These are phyloP conservation scores for Dilophus febrilis DNA, from an alignment of 2,888 invertebrate genomes.

Conservation along the genomic window DNA sequence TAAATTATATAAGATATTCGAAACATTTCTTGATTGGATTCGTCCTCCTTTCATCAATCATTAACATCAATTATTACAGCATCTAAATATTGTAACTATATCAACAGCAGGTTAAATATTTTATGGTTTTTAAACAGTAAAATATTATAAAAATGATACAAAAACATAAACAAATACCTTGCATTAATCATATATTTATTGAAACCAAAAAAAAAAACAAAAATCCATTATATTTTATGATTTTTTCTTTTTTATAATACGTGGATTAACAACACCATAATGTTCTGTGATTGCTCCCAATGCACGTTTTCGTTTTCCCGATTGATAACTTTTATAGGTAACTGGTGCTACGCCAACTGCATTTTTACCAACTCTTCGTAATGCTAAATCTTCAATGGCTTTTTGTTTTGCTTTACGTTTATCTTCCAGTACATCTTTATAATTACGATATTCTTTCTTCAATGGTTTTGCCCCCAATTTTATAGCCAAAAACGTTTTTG, in stretches of 20 bases:
- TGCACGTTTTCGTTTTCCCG: slow-evolving; percentile 32
- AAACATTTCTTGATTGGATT: no score
- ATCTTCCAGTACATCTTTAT: slow-evolving; percentile 49
- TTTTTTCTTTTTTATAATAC: slow-evolving; percentile 15
- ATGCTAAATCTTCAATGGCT: slow-evolving; percentile 32
- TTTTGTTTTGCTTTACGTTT: slow-evolving; percentile 37
- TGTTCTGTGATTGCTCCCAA: slow-evolving; percentile 29
- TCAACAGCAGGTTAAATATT: no score
- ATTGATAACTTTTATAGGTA: slow-evolving; percentile 18
- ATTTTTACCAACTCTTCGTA: slow-evolving; percentile 39
- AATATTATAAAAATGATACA: no score
- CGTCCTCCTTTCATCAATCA: no score
- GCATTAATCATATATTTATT: no score
- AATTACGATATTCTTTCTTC: slow-evolving; percentile 49
- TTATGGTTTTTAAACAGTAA: no score
- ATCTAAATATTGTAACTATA: no score
- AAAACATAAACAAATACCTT: no score
- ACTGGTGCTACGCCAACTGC: slow-evolving; percentile 37
- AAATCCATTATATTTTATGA: no score
- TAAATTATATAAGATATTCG: no score
- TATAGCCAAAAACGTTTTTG: slow-evolving; percentile 59
- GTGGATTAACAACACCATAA: slow-evolving; percentile 25
- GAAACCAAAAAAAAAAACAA: no score
- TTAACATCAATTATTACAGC: no score
- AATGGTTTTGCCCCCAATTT: slow-evolving; percentile 72